A percentile compares a stretch with the other conserved stretches of the same genome.
Evolutionary conservation across 2,113 vertebrate genomes (phyloP).

Genomic region (Platichthys flesus): DNA sequence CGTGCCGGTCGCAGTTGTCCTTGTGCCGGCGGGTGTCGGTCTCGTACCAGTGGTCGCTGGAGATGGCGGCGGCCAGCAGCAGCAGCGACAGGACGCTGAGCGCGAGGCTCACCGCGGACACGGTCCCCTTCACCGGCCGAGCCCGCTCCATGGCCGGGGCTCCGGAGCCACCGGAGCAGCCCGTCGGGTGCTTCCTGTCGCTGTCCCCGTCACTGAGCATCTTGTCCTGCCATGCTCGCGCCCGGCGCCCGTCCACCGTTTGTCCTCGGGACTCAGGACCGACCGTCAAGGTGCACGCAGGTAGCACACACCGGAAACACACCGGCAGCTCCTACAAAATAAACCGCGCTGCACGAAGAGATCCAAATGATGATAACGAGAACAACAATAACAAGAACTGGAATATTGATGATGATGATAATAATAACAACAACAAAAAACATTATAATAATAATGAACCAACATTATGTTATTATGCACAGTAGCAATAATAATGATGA

Average conservation of each 20-base stretch:
- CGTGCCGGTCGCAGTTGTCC: slow-evolving; percentile 86
- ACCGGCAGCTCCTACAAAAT: slow-evolving; percentile 35
- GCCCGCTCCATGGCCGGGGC: slow-evolving; percentile 83
- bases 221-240: slow-evolving; percentile 63
- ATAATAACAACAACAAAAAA: no score
- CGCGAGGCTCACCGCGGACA: slow-evolving; percentile 85
- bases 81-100: slow-evolving; percentile 84
- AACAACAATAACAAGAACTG: no score
- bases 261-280: slow-evolving; percentile 49
- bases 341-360: slow-evolving; percentile 9
- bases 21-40: slow-evolving; percentile 89
- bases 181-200: slow-evolving; percentile 7
- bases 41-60: slow-evolving; percentile 91
- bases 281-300: slow-evolving; percentile 30
- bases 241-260: slow-evolving; percentile 40
- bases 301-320: slow-evolving; percentile 4
- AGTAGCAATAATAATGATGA: no score
- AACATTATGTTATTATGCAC: no score
- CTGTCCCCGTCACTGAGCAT: slow-evolving; percentile 66
- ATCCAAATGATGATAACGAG: no score
- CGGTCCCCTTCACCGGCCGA: slow-evolving; percentile 80
- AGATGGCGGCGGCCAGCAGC: slow-evolving; percentile 87
- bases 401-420: no score
- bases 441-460: no score
- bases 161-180: slow-evolving; percentile 50